A percentile compares a stretch with the other conserved stretches of the same genome.
phyloP scores from a whole-genome alignment of 2,113 vertebrate species.

The Dromiciops gliroides region DNA sequence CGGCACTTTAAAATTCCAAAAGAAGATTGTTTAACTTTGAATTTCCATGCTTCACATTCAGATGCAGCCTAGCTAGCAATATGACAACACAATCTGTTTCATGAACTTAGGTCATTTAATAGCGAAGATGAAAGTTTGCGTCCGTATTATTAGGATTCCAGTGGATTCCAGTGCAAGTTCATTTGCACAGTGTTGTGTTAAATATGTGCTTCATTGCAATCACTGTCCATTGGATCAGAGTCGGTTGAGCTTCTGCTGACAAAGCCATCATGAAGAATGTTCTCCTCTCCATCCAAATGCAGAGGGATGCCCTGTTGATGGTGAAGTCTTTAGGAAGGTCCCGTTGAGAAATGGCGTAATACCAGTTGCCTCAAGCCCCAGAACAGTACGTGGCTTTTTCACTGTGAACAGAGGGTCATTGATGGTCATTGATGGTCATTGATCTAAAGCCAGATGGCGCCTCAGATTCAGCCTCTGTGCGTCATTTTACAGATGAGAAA shows the following conservation, averaged over 20 bases:
- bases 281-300: neutral
- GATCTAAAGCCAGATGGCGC: neutral
- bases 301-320: neutral
- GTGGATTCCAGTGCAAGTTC: neutral
- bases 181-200: neutral
- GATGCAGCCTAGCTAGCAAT: neutral
- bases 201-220: neutral
- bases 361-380: neutral
- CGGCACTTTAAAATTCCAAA: neutral
- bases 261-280: neutral
- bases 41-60: neutral
- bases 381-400: neutral
- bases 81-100: neutral
- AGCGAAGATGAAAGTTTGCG: neutral
- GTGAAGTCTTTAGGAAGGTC: neutral
- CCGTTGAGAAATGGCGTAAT: neutral
- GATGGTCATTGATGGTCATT: too few species aligned
- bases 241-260: neutral
- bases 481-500: conserved; percentile 24
- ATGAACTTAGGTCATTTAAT: neutral
- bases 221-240: neutral
- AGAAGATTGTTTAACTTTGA: neutral
- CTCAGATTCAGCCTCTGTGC: neutral
- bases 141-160: neutral
- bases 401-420: neutral